Conservation (phyloP, 1,140 invertebrate genomes). For the Nasonia giraulti region DNA sequence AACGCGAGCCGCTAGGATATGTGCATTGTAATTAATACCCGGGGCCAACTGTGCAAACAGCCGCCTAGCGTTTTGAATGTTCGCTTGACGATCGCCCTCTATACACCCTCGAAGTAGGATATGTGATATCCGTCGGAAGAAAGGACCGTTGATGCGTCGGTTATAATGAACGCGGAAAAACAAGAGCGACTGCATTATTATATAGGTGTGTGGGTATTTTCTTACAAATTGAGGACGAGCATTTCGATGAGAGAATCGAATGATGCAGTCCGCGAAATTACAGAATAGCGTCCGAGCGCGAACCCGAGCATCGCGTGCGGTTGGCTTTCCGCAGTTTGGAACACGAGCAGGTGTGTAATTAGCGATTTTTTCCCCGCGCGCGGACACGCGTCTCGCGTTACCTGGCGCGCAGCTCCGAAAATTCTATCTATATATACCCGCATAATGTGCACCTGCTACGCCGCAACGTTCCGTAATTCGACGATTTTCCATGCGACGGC, state of each 20-base stretch:
- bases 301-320: neutral
- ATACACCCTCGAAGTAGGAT: no score
- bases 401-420: neutral
- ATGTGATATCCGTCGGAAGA: no score
- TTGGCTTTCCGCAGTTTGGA: neutral
- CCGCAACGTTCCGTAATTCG: no score
- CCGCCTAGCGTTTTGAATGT: neutral
- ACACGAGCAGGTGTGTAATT: neutral
- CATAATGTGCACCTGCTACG: neutral
- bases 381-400: neutral
- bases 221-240: neutral
- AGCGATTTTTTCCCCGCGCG: neutral
- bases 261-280: neutral
- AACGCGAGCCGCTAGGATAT: neutral
- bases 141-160: no score
- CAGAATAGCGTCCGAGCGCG: neutral
- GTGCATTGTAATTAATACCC: neutral
- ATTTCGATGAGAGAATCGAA: neutral
- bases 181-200: no score
- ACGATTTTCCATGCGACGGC: no score
- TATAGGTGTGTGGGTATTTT: no score
- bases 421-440: neutral
- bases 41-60: neutral
- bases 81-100: neutral
- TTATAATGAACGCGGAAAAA: no score